These are phyloP conservation scores for Apistogramma diplotaenia DNA, from an alignment of 2,113 vertebrate genomes.

Conservation along the genomic window DNA sequence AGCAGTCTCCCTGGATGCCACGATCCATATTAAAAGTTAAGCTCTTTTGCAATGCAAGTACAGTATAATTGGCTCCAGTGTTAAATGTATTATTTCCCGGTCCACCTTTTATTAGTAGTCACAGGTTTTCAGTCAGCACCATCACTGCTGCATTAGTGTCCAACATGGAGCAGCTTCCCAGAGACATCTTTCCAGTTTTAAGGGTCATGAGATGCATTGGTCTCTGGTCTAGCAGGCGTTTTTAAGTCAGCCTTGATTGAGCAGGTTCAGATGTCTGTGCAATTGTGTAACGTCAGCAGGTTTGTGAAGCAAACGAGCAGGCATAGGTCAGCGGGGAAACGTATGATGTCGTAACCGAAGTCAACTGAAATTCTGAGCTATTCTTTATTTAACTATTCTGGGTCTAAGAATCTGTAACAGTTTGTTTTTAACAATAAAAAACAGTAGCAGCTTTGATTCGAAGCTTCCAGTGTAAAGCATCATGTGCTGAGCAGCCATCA, in stretches of 20 bases:
- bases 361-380: background rate
- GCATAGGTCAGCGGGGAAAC: background rate
- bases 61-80: conserved; percentile 15
- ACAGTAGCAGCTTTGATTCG: background rate
- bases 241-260: background rate
- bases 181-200: background rate
- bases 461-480: background rate
- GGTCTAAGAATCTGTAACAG: background rate
- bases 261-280: background rate
- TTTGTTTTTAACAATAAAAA: fast-evolving
- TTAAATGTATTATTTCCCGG: background rate
- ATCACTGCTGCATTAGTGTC: fast-evolving
- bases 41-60: conserved; percentile 12
- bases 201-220: background rate
- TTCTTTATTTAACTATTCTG: background rate
- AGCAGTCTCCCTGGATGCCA: background rate
- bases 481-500: background rate
- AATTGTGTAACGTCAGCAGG: background rate
- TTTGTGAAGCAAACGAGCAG: background rate
- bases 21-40: conserved; percentile 18
- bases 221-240: background rate
- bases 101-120: background rate
- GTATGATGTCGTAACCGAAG: background rate
- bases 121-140: background rate
- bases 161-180: background rate